phyloP scores from a whole-genome alignment of 2,888 invertebrate species.

The Laothoe populi region DNA sequence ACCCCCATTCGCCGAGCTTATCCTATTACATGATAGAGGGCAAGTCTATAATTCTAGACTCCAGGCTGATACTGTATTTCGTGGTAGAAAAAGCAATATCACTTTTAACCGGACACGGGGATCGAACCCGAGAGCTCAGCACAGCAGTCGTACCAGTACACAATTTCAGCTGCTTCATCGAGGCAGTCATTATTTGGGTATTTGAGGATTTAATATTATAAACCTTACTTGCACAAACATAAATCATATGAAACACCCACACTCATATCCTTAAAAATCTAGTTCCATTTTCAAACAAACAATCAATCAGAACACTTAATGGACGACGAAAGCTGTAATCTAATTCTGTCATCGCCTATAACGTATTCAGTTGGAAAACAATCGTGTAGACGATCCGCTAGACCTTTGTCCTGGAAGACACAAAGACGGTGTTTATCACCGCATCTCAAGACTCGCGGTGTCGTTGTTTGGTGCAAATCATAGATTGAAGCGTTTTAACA shows the following conservation, averaged over 20 bases:
- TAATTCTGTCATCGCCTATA: constrained; percentile 40
- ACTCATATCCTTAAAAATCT: neutral
- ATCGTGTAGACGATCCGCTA: constrained; percentile 56
- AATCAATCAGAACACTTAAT: constrained; percentile 1
- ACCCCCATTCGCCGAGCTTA: too few relatives aligned
- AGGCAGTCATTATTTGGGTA: too few relatives aligned
- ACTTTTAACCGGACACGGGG: too few relatives aligned
- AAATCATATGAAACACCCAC: neutral
- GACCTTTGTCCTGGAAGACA: constrained; percentile 68
- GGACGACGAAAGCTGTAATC: constrained; percentile 38
- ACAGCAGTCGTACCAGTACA: too few relatives aligned
- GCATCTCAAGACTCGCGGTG: constrained; percentile 51
- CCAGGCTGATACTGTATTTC: too few relatives aligned
- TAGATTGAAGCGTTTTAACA: constrained; percentile 9
- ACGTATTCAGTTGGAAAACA: constrained; percentile 44
- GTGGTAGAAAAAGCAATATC: too few relatives aligned
- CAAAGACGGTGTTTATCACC: constrained; percentile 64
- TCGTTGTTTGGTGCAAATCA: constrained; percentile 42
- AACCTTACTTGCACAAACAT: neutral
- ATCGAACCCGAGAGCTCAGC: too few relatives aligned
- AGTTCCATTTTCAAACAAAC: neutral
- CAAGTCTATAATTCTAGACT: too few relatives aligned
- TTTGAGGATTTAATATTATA: too few relatives aligned
- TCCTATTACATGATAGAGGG: too few relatives aligned
- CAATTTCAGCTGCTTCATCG: too few relatives aligned